Percentiles rank a stretch among this genome's conserved stretches.
These are phyloP conservation scores for Vulpes vulpes DNA, from an alignment of 2,113 vertebrate genomes.

Conservation along the genomic window DNA sequence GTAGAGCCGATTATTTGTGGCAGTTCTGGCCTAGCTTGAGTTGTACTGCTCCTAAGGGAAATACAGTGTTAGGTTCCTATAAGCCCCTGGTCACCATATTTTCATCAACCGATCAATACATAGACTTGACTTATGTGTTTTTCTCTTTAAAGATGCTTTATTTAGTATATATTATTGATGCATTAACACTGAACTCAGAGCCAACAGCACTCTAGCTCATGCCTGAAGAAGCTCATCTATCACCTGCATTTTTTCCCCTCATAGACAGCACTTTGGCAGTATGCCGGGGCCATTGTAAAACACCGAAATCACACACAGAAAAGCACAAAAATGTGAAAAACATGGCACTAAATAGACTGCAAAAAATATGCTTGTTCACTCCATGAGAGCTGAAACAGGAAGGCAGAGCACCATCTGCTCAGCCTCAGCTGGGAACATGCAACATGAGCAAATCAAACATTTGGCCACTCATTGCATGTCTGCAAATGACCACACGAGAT, in stretches of 20 bases:
- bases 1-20: fast-evolving
- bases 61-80: background rate
- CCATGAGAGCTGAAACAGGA: background rate
- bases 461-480: fast-evolving
- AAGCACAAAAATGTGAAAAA: background rate
- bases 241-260: background rate
- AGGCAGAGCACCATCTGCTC: too few relatives aligned
- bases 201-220: background rate
- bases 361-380: background rate
- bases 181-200: background rate
- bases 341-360: background rate
- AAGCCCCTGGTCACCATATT: background rate
- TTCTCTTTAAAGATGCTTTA: background rate
- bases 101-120: background rate
- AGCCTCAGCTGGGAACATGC: fast-evolving
- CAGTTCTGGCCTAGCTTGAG: background rate
- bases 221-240: background rate
- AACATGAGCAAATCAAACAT: background rate
- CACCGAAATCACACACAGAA: background rate
- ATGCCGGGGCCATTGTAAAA: background rate
- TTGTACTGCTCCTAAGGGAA: too few relatives aligned
- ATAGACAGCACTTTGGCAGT: background rate
- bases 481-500: background rate
- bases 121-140: too few relatives aligned
- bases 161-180: background rate